A percentile compares a stretch with the other conserved stretches of the same genome.
These are phyloP conservation scores for Cyrtodaria siliqua DNA, from an alignment of 2,888 invertebrate genomes.

Conservation along the genomic window DNA sequence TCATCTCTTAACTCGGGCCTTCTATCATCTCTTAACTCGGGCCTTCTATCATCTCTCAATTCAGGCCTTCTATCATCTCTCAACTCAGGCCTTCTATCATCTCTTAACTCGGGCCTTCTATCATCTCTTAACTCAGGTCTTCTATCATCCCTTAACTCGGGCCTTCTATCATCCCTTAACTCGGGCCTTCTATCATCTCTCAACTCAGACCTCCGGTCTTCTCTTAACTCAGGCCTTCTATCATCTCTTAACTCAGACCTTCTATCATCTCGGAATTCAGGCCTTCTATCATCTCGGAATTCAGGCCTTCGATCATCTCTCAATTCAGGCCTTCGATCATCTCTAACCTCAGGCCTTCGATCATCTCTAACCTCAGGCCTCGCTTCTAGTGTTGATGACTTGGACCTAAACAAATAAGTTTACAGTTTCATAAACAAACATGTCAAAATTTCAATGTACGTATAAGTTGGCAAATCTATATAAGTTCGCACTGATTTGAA, in stretches of 20 bases:
- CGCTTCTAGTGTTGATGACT: too few relatives aligned
- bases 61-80: slow-evolving; percentile 7
- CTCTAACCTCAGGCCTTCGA: too few relatives aligned
- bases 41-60: slow-evolving; percentile 7
- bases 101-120: background rate
- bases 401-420: too few relatives aligned
- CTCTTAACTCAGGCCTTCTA: background rate
- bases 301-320: slow-evolving; percentile 2
- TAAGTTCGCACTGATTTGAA: too few relatives aligned
- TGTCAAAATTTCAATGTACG: too few relatives aligned
- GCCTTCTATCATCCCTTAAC: too few relatives aligned
- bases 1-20: background rate
- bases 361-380: too few relatives aligned
- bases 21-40: slow-evolving; percentile 2
- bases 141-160: too few relatives aligned
- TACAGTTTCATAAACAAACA: too few relatives aligned
- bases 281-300: background rate
- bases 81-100: background rate
- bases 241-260: background rate
- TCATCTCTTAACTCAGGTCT: slow-evolving; percentile 1
- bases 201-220: slow-evolving; percentile 5
- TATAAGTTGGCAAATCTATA: too few relatives aligned
- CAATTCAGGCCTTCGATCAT: too few relatives aligned
- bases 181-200: background rate
- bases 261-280: slow-evolving; percentile 19